Evolutionary conservation across 2,797 vertebrate genomes (phyloP), one percentile per base, ranked within the genome.

Genomic region (Linurgus olivaceus): DNA sequence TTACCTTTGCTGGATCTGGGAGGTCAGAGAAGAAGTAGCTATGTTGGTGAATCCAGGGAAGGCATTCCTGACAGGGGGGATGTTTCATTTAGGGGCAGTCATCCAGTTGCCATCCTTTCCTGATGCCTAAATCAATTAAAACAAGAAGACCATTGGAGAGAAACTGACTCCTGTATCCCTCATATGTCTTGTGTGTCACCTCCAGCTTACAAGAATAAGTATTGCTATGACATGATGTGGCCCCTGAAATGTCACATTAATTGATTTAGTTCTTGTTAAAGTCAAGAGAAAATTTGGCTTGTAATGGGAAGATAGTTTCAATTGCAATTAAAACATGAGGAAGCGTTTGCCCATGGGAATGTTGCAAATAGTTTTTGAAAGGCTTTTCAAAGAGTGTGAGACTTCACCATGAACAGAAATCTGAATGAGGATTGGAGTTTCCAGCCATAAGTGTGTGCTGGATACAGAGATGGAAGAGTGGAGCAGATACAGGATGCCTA

Each of bases 201-300:
- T 92, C 15, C 15, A 72, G 42, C 7, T 80, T 93, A 48, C 17
- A 87, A 47, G 68, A 82, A 31, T 54, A 45, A 88, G 21, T 84
- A 25, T 71, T 62, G 15, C 48, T 85, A 7, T 75, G 62, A 68
- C 35, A 51, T 33, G 18, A 61, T 67, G 25, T 29, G 63, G 17
- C 35, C 67, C 44, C 47, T 72, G 37, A 91, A 86, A 57, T 83
- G 68, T 86, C 78, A 59, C 12, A 6, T 24, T 62, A n/a, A 25
- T 91, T 93, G 57, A 68, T 91, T 80, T 85, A 80, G 42, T 63
- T 65, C 52, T 40, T 79, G 33, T 79, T 95, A 16, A 84, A 93
- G n/a, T 82, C 17, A 62, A 45, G 67, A 63, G 63, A 89, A 95
- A 84, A 78, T 67, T 47, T 7, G 44, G 24, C 40, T 89, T 82